Evolutionary conservation across 2,888 invertebrate genomes (phyloP), one percentile per base, ranked within the genome.

Genomic region (Andrena bicolor): DNA sequence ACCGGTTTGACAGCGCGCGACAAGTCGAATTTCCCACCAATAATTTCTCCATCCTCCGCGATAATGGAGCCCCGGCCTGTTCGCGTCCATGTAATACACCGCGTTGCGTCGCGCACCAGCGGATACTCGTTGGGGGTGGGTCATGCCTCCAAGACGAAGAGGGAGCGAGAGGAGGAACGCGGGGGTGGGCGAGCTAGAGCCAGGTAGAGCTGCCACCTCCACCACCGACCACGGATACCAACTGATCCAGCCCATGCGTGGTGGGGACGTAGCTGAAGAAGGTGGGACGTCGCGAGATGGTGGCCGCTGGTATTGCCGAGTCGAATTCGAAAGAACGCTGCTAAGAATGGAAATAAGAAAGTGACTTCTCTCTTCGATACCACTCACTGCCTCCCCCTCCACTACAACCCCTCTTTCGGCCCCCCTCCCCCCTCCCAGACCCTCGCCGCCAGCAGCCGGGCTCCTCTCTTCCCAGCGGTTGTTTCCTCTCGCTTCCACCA

Each of bases 311-410:
- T 86, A 84, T 84, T 63, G 68, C 82, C 82, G 72, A 82, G 81
- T 84, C 84, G 83, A 86, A 88, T 88, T 84, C 85, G 80, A 85
- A 75, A 87, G 83, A 86, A 84, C 78, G 80, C 61, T 63, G 71
- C 53, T 63, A 68, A 86, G 89, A 86, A 88, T 86, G 79, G 77
- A 83, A 86, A 84, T 89, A 89, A 89, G 87, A 89, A 86, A 80
- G 84, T 76, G 76, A 88, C 86, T 86, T 85, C 78, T 75, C 77
- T 73, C 81, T 53, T 66, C 79, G 76, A 85, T 77, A 64, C 68
- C 66, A 49, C 60, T 61, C 70, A 41, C 53, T 32, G 65, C 10
- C 23, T 53, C 51, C 28, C 23, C 49, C 64, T 26, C 8, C 35
- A 53, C 69, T 49, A 16, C 56, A 35, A 73, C 49, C 49, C 13